Evolutionary conservation across 2,888 invertebrate genomes (phyloP), one percentile per base, ranked within the genome.

Genomic region (Melinaea menophilus): DNA sequence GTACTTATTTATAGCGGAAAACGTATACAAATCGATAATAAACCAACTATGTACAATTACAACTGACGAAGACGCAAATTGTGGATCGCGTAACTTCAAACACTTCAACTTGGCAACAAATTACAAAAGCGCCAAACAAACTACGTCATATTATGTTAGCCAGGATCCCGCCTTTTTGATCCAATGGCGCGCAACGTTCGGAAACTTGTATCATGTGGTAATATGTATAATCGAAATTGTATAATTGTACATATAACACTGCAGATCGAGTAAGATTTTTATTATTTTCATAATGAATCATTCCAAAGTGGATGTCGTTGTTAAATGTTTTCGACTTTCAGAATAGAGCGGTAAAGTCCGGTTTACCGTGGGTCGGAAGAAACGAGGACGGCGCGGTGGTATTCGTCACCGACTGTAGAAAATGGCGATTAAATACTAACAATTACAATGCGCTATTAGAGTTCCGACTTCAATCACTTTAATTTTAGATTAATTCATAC

Each of bases 341-440:
- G 84, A 77, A 72, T 79, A 80, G 74, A 78, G 82, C 75, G 72
- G 80, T 90, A 89, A 82, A 86, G 89, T 86, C 83, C 79, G 80
- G 81, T 88, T 89, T 88, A 73, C 80, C 72, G 73, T 77, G 79
- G 73, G 70, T 72, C 71, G 71, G 70, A 70, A 73, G 76, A 87
- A 88, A 86, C 82, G 89, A 84, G 88, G 88, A 87, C 89, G 87
- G 83, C 71, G 73, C 85, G 82, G 83, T 71, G 79, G 84, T 84
- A 87, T 88, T 90, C 90, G 90, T 90, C 90, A 90, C 86, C 85
- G 84, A 84, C 79, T 79, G 86, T 89, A 89, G 90, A 90, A 90
- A 90, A 90, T 89, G 90, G 90, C 89, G 89, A 89, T 88, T 89
- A 87, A 89, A 90, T 88, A 88, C 87, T 84, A 88, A 88, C 86